Evolutionary conservation across 2,888 invertebrate species (phyloP).

Genomic region (Hecatera dysodea): DNA sequence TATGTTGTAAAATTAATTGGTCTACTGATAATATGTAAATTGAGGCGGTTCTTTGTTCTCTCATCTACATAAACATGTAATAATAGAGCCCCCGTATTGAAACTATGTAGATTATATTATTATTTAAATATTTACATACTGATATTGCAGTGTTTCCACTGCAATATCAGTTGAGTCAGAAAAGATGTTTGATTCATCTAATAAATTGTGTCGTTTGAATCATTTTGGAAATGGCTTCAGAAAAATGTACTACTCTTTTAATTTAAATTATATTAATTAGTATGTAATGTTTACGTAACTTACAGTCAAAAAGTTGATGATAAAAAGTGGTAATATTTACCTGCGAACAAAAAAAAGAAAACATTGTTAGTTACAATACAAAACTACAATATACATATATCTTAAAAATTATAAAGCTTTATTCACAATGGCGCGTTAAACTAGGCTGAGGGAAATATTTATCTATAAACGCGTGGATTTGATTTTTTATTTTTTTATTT

Average conservation of each 20-base stretch:
- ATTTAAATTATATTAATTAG: not conserved
- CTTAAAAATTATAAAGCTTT: not conserved
- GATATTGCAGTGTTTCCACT: conserved; percentile 26
- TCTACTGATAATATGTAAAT: conserved; percentile 84
- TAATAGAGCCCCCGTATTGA: conserved; percentile 47
- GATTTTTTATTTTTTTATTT: too few relatives aligned
- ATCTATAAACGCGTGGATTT: too few relatives aligned
- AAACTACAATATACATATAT: not conserved
- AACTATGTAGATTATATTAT: conserved; percentile 40
- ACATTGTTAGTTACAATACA: conserved; percentile 24
- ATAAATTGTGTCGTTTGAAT: not conserved
- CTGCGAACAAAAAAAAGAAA: conserved; percentile 51
- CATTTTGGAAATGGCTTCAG: not conserved
- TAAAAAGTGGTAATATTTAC: conserved; percentile 47
- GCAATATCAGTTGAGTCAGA: too few relatives aligned
- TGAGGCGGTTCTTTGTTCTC: conserved; percentile 72
- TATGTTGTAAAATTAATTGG: conserved; percentile 86
- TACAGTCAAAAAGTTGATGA: not conserved
- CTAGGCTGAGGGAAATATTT: too few relatives aligned
- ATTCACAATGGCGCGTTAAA: not conserved
- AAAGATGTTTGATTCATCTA: not conserved
- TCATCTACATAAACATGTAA: conserved; percentile 64
- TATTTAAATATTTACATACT: conserved; percentile 3
- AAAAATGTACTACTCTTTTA: too few relatives aligned
- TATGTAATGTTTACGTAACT: conserved; percentile 3